Base-by-base conservation (phyloP, 64 coral and sea anemone species). In the Anthopleura sola region DNA sequence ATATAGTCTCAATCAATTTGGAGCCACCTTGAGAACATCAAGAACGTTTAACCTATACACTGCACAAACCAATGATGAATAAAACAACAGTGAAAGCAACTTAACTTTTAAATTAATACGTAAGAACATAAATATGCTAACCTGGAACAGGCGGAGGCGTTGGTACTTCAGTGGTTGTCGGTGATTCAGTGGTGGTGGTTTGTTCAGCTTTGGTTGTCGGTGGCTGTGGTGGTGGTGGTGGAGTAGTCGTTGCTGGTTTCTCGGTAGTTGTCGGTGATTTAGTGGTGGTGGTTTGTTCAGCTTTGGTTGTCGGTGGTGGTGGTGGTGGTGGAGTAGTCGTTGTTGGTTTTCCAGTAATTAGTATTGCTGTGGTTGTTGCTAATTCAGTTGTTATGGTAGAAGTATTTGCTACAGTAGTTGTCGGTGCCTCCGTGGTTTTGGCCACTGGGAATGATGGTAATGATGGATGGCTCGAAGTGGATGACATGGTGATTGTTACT, bases 41-140 rank as follows among this genome's bases (percentile, higher is more conserved):
- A 12, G 36, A 34, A 37, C 32, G 44, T 34, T 48, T 39, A 21
- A 26, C 0, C 3, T 7, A 39, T 48, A 37, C 24, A 19, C 0
- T 37, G 18, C 34, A 39, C 76, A 79, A 39, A 21, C 18, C 16
- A 81, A 46, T 53, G 13, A 40, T 40, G 21, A 81, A 48, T 46
- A 81, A 48, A 46, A 81, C 23, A 46, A 81, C 44, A 37, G 0
- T 53, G 20, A 6, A 18, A 78, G 17, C 75, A 8, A 33, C n/a
- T 79, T 23, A 37, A 21, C 21, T 21, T n/a, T 81, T 16, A 18
- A 2, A 48, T 18, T 16, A 12, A 12, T 53, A 81, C 23, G 78
- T 81, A 46, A 46, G 38, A 48, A 81, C 49, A 71, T 31, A 71
- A 33, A 71, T 33, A 71, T 46, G 78, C 78, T 48, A 81, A 81